These are phyloP conservation scores for Dermatemys mawii DNA, from an alignment of 2,113 vertebrate species.

Conservation along the genomic window DNA sequence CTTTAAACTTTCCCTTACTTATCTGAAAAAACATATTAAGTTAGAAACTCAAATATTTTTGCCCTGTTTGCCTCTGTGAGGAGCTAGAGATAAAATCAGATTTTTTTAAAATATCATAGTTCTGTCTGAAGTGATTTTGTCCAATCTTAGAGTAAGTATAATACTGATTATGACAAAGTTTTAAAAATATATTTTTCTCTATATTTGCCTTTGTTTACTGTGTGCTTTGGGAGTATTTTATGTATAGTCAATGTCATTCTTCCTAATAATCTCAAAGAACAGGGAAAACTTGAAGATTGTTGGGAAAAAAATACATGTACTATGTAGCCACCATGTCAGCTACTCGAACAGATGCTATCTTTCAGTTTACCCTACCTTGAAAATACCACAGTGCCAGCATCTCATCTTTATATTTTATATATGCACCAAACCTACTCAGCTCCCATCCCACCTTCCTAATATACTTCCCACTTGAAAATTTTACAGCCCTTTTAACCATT, in stretches of 20 bases:
- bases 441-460: neutral
- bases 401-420: neutral
- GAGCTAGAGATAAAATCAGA: neutral
- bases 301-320: neutral
- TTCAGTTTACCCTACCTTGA: neutral
- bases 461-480: neutral
- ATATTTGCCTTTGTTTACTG: neutral
- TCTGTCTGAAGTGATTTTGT: neutral
- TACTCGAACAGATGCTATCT: neutral
- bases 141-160: neutral
- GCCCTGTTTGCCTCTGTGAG: neutral
- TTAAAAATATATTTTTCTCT: neutral
- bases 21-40: neutral
- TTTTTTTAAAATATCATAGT: neutral
- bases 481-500: neutral
- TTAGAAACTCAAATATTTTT: neutral
- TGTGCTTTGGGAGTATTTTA: neutral
- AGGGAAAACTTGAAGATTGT: neutral
- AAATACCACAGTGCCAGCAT: neutral
- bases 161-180: neutral
- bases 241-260: neutral
- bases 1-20: neutral
- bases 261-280: neutral
- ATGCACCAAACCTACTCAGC: neutral
- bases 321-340: accelerated